Percentiles rank a stretch among this genome's conserved stretches.
These are phyloP conservation scores for Mellivora capensis DNA, from an alignment of 2,113 vertebrate species.

Conservation along the genomic window DNA sequence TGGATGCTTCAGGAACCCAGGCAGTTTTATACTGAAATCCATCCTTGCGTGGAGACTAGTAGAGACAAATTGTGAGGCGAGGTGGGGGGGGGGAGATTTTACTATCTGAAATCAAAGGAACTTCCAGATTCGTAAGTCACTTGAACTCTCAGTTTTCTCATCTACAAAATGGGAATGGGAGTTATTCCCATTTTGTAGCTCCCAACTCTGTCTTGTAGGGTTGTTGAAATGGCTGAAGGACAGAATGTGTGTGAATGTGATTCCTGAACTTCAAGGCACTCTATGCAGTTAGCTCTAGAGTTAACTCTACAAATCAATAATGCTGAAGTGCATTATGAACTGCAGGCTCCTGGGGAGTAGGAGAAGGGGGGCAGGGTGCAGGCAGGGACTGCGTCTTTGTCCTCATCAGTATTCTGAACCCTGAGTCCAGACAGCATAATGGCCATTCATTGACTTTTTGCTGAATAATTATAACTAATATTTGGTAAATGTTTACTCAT, in stretches of 20 bases:
- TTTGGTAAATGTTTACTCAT: background rate
- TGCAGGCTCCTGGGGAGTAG: background rate
- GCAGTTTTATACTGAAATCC: background rate
- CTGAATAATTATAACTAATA: background rate
- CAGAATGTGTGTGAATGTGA: background rate
- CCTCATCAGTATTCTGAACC: background rate
- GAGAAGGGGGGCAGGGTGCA: rapidly evolving
- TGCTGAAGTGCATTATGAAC: background rate
- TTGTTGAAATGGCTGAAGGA: background rate
- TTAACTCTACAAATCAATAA: background rate
- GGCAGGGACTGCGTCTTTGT: background rate
- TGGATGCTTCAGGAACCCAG: background rate
- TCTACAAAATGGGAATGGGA: background rate
- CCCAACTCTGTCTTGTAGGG: background rate
- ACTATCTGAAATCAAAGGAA: background rate
- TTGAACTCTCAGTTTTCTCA: background rate
- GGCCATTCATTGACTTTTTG: background rate
- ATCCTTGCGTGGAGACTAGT: background rate
- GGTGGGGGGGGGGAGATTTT: background rate
- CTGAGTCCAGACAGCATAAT: background rate
- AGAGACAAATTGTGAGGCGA: background rate
- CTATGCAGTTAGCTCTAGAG: background rate
- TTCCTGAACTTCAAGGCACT: background rate
- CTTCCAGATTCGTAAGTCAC: background rate
- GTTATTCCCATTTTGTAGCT: background rate